Conservation (phyloP, 2,113 vertebrate species). For the Chiloscyllium plagiosum region DNA sequence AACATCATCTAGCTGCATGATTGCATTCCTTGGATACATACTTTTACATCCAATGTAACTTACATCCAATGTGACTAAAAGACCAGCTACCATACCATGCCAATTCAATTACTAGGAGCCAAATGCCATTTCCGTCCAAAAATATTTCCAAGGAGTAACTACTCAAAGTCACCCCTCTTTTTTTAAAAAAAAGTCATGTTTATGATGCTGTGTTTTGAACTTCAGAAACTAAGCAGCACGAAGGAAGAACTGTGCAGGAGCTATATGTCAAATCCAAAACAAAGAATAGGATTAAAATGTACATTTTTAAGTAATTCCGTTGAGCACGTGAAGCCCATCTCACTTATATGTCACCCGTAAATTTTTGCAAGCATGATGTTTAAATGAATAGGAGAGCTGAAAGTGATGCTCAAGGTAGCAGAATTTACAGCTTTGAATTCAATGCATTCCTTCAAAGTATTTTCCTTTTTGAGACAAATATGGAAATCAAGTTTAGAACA, state of each 20-base stretch:
- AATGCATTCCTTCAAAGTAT: slow-evolving; percentile 8
- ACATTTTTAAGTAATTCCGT: background rate
- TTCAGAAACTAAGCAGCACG: background rate
- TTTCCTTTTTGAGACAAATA: background rate
- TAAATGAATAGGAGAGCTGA: slow-evolving; percentile 13
- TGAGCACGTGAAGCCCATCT: background rate
- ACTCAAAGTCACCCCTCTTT: background rate
- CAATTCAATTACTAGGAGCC: background rate
- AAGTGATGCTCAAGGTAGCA: slow-evolving; percentile 6
- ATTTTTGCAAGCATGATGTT: slow-evolving; percentile 20
- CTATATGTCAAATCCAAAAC: background rate
- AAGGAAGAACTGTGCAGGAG: background rate
- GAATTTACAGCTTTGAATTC: slow-evolving; percentile 5
- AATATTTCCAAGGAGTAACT: background rate
- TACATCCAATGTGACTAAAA: background rate
- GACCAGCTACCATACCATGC: background rate
- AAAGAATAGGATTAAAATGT: background rate
- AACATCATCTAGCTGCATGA: background rate
- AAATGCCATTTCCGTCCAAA: background rate
- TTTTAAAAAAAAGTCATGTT: background rate
- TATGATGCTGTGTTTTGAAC: background rate
- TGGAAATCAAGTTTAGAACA: slow-evolving; percentile 25
- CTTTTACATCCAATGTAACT: background rate
- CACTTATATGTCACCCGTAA: background rate
- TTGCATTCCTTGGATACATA: background rate